Evolutionary conservation across 2,113 vertebrate species (phyloP).

Genomic region (Penelope pileata): DNA sequence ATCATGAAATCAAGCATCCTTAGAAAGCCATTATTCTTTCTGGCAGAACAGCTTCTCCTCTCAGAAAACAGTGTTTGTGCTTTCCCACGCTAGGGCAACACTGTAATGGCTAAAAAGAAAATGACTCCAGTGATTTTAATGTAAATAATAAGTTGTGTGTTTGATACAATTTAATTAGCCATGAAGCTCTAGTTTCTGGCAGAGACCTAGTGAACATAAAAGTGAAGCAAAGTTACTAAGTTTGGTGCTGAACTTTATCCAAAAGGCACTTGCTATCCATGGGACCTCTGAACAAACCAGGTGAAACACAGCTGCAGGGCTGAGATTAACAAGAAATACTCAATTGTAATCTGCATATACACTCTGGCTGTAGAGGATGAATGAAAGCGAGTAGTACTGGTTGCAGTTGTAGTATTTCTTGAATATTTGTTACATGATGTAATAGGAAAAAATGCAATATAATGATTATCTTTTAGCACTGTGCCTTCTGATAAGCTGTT

Average conservation of each 20-base stretch:
- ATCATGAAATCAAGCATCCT: not conserved
- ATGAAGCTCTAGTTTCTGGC: not conserved
- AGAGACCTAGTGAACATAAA: not conserved
- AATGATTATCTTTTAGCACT: not conserved
- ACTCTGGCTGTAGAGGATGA: not conserved
- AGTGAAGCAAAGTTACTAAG: not conserved
- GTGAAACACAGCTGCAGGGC: not conserved
- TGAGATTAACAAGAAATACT: slow-evolving; percentile 5
- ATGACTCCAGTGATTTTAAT: slow-evolving; percentile 5
- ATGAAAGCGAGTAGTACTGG: not conserved
- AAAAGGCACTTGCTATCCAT: not conserved
- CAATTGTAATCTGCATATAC: not conserved
- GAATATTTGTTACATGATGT: not conserved
- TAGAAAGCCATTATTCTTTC: not conserved
- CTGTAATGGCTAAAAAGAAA: slow-evolving; percentile 3
- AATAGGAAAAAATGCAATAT: not conserved
- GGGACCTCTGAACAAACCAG: not conserved
- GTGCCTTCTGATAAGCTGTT: not conserved
- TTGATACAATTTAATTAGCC: slow-evolving; percentile 30
- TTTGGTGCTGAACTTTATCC: not conserved
- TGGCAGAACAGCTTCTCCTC: not conserved
- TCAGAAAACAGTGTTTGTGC: not conserved
- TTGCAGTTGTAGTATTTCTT: not conserved
- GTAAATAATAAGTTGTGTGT: slow-evolving; percentile 2
- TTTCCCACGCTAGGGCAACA: not conserved